phyloP scores from a whole-genome alignment of 1,140 invertebrate species.

The Lineus longissimus region DNA sequence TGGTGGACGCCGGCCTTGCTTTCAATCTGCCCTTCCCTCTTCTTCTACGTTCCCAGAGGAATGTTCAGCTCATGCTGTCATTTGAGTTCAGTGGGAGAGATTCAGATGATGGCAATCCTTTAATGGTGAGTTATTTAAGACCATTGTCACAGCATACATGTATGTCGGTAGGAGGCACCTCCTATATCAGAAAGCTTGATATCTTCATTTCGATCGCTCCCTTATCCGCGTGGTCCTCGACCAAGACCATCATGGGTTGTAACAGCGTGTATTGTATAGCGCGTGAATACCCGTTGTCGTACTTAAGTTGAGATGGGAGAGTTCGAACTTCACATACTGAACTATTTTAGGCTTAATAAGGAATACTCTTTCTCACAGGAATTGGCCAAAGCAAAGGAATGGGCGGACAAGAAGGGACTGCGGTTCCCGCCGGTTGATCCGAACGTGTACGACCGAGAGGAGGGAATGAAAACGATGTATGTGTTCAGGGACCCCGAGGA shows the following conservation, averaged over 20 bases:
- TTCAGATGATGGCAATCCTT: conserved; percentile 51
- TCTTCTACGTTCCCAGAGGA: conserved; percentile 54
- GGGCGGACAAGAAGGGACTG: conserved; percentile 54
- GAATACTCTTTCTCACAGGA: conserved; percentile 39
- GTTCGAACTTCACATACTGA: no score
- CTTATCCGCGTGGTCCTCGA: not conserved
- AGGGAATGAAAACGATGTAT: conserved; percentile 55
- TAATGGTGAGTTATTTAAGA: conserved; percentile 51
- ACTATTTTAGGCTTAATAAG: not conserved
- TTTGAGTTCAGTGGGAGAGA: conserved; percentile 57
- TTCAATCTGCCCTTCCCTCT: conserved; percentile 58
- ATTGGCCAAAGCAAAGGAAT: conserved; percentile 54
- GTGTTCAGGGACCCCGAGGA: conserved; percentile 55
- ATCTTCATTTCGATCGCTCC: not conserved
- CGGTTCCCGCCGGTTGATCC: conserved; percentile 56
- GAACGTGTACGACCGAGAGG: conserved; percentile 43
- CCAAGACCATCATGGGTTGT: not conserved
- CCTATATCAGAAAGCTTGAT: not conserved
- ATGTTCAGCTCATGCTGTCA: conserved; percentile 54
- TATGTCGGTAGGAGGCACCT: no score
- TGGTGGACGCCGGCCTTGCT: conserved; percentile 57
- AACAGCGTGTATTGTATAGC: not conserved
- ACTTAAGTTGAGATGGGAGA: not conserved
- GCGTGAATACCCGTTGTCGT: not conserved
- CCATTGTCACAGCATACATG: no score